Evolutionary conservation across 2,113 vertebrate genomes (phyloP).

Genomic region (Apteryx mantelli): DNA sequence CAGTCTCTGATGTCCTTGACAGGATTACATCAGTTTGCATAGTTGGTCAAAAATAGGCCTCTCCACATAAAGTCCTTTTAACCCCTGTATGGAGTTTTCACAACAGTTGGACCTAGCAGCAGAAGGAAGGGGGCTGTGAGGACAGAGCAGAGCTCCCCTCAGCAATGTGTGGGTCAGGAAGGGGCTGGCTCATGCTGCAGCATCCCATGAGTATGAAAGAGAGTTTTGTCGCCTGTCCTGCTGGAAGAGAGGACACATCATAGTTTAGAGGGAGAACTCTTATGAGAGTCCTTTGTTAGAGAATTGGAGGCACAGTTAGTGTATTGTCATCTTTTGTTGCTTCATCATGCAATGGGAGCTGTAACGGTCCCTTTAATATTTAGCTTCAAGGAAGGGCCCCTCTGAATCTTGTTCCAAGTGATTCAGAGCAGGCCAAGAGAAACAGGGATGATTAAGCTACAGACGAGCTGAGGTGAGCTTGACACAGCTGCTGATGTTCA

Average conservation of each 20-base stretch:
- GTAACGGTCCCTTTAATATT: not conserved
- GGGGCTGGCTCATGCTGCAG: not conserved
- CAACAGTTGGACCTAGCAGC: not conserved
- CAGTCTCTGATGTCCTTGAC: not conserved
- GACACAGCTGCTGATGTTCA: not conserved
- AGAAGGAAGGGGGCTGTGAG: not conserved
- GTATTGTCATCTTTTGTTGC: not conserved
- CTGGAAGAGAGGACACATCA: not conserved
- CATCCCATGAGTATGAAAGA: not conserved
- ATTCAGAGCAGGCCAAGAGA: conserved; percentile 3
- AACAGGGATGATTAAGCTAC: not conserved
- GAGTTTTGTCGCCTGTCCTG: not conserved
- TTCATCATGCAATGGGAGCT: not conserved
- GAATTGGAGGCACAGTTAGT: not conserved
- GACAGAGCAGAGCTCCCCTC: not conserved
- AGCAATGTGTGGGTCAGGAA: not conserved
- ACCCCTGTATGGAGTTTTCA: not conserved
- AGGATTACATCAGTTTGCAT: not conserved
- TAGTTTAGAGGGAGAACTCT: not conserved
- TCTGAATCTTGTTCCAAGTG: not conserved
- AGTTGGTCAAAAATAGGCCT: not conserved
- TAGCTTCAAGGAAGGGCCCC: not conserved
- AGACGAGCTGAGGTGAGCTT: conserved; percentile 22
- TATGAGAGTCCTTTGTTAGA: not conserved
- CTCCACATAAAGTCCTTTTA: not conserved